Evolutionary conservation across 2,113 vertebrate genomes (phyloP), one percentile per base, ranked within the genome.

Genomic region (Eretmochelys imbricata): DNA sequence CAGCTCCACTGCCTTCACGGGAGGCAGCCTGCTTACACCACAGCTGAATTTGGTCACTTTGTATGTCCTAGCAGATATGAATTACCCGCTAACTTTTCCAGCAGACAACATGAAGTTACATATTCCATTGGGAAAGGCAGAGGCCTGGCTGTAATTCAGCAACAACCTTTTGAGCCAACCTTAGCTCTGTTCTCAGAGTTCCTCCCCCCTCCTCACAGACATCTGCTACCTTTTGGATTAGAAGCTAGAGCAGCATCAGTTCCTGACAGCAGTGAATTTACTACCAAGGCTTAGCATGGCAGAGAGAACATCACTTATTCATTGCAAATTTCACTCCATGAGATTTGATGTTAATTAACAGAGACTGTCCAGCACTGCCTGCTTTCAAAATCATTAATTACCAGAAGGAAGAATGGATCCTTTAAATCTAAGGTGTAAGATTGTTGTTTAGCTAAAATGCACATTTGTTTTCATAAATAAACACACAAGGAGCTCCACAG

Each of bases 341-440:
- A 46, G 48, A 12, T 84, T 65, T 51, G 50, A 59, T 82, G 83
- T 85, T 80, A 86, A 95, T 94, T 55, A 93, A 84, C 94, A 51
- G 29, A 85, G 24, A 87, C 48, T 87, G 53, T 31, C 27, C 69
- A 69, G 49, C 87, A 49, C 84, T 84, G 31, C 35, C 82, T 62
- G 65, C 50, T 88, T 96, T 96, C 80, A 89, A 46, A 93, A 86
- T 87, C 87, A 90, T 97, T 91, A 84, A 84, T 93, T 86, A 84
- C 69, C 48, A 50, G 25, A 35, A 92, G 51, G 90, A 78, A 96
- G 90, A 97, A 84, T 88, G 84, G 94, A 94, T 96, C 72, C 62
- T 94, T 96, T 88, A 85, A 55, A 75, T 93, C 86, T 62, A 94
- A 89, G 59, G 75, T 87, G 80, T 82, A 95, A 91, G 76, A 93